These are phyloP conservation scores for Gracilinanus agilis DNA, from an alignment of 2,113 vertebrate species.

Conservation along the genomic window DNA sequence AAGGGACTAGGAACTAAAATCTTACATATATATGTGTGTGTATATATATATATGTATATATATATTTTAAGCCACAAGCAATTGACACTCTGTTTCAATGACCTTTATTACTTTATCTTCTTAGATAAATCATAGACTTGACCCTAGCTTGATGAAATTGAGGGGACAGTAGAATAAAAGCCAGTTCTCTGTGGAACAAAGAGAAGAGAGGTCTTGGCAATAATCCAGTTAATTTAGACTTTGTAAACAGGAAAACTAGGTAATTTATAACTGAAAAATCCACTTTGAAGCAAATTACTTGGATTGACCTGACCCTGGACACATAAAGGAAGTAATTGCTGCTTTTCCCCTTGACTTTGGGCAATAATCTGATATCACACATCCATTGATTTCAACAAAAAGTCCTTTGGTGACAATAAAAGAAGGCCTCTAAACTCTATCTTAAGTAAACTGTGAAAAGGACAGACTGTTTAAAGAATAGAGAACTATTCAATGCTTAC, in stretches of 20 bases:
- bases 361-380: background rate
- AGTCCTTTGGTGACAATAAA: background rate
- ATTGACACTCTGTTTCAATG: background rate
- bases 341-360: slow-evolving; percentile 19
- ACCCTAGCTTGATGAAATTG: background rate
- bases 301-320: background rate
- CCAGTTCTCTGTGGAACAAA: background rate
- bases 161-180: background rate
- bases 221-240: slow-evolving; percentile 17
- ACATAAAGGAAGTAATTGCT: slow-evolving; percentile 30
- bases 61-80: background rate
- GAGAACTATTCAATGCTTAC: background rate
- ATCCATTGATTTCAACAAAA: background rate
- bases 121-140: background rate
- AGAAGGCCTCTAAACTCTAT: slow-evolving; percentile 1
- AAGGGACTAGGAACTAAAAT: background rate
- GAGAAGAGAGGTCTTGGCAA: slow-evolving; percentile 19
- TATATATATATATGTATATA: no score
- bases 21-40: no score
- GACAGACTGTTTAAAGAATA: background rate
- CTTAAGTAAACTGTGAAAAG: background rate
- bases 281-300: slow-evolving; percentile 8
- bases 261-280: background rate
- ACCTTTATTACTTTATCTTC: background rate
- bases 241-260: background rate